Evolutionary conservation across 2,888 invertebrate genomes (phyloP), one percentile per base, ranked within the genome.

Genomic region (Pimpla rufipes): DNA sequence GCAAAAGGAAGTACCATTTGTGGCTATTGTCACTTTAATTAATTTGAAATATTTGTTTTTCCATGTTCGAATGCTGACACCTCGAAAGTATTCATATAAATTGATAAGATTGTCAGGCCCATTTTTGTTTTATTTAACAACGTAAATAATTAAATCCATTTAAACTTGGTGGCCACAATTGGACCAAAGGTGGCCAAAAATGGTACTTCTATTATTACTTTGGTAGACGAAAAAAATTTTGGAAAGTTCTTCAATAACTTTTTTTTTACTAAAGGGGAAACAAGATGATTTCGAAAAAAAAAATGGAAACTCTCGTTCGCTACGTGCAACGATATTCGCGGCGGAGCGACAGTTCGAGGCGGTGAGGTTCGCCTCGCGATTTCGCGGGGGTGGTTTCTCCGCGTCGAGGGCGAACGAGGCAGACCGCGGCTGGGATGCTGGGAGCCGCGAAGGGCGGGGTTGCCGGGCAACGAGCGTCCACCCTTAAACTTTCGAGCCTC

Each of bases 401-500:
- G 23, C 45, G 45, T 21, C 47, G 29, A 66, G 66, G 66, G 66
- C n/a, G 45, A 8, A 37, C 45, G 23, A 66, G 45, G 45, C 66
- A 66, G 66, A 66, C 66, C 66, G 64, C 42, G 64, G 40, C 64
- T 66, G 23, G 66, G 66, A 66, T 66, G 66, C 66, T 66, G 66
- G 16, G 42, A 21, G 42, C 13, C 21, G 16, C 29, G 23, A 45
- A 47, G 45, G 66, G 66, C 13, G 45, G 29, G 45, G 66, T 66
- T 66, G 66, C 66, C 66, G 66, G 45, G 66, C 66, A 66, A 66
- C 66, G 66, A 66, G 45, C 42, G 23, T 45, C 66, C 66, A 66
- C 91, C 93, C 93, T 91, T 90, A 89, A 92, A 90, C 90, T 88
- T 88, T 86, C 87, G 86, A 88, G 64, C 88, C 85, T 50, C 85